Conservation (phyloP, 2,888 invertebrate species). For the Linnaemya tessellans region DNA sequence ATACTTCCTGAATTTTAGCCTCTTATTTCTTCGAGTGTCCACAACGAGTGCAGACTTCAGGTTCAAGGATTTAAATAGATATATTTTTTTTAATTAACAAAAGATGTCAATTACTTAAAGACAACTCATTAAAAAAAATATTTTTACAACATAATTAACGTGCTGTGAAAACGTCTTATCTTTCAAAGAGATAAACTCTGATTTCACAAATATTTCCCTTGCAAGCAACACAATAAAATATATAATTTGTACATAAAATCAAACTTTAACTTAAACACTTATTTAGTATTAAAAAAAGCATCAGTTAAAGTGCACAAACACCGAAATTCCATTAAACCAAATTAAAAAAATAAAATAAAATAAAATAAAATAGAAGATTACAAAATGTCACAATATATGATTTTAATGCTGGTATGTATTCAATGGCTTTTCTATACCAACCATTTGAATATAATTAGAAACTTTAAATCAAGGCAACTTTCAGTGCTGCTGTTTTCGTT, state of each 20-base stretch:
- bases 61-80: too few relatives aligned
- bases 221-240: not conserved
- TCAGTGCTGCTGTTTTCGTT: constrained; percentile 35
- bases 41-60: too few relatives aligned
- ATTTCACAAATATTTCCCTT: not conserved
- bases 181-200: not conserved
- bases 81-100: too few relatives aligned
- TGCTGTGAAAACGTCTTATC: constrained; percentile 15
- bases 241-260: constrained; percentile 6
- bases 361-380: not conserved
- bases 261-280: not conserved
- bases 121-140: too few relatives aligned
- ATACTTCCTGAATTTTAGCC: too few relatives aligned
- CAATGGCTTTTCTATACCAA: not conserved
- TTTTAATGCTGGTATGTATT: constrained; percentile 10
- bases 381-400: constrained; percentile 4
- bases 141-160: too few relatives aligned
- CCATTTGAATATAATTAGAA: not conserved
- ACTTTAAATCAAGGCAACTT: not conserved
- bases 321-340: not conserved
- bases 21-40: too few relatives aligned
- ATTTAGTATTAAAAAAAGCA: not conserved
- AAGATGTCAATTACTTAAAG: too few relatives aligned
- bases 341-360: not conserved
- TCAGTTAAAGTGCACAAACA: not conserved